A percentile compares a stretch with the other conserved stretches of the same genome.
phyloP scores from a whole-genome alignment of 2,113 vertebrate species.

The Ornithorhynchus anatinus region DNA sequence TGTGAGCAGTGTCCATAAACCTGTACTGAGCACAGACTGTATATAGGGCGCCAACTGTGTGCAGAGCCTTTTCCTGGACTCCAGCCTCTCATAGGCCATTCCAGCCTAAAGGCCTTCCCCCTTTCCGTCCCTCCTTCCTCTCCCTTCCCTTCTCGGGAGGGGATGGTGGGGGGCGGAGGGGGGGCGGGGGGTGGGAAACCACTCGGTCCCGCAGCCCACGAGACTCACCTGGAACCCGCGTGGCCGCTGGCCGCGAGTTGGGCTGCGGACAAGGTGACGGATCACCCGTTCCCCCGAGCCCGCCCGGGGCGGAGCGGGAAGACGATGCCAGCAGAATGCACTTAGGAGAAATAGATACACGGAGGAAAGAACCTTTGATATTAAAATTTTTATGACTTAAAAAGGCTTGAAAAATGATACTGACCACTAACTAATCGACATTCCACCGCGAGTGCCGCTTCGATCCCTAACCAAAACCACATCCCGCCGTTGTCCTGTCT shows the following conservation, averaged over 20 bases:
- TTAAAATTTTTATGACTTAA: slow-evolving; percentile 89
- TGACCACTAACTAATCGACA: slow-evolving; percentile 79
- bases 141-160: background rate
- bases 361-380: slow-evolving; percentile 85
- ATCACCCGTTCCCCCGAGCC: slow-evolving; percentile 69
- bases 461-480: slow-evolving; percentile 92
- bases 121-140: background rate
- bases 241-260: slow-evolving; percentile 9
- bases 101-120: background rate
- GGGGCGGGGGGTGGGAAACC: no score
- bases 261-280: slow-evolving; percentile 56
- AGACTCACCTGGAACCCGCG: slow-evolving; percentile 52
- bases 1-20: no score
- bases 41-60: no score
- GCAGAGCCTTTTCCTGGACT: no score
- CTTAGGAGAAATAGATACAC: slow-evolving; percentile 80
- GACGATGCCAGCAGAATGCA: slow-evolving; percentile 73
- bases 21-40: no score
- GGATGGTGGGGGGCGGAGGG: background rate
- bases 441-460: slow-evolving; percentile 86
- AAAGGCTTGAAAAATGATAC: slow-evolving; percentile 96
- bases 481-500: slow-evolving; percentile 76
- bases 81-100: no score
- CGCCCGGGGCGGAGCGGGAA: slow-evolving; percentile 59
- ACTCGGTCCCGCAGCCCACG: background rate